Percentiles rank a stretch among this genome's conserved stretches.
Conservation (phyloP, 1,140 invertebrate genomes). For the Atta colombica region DNA sequence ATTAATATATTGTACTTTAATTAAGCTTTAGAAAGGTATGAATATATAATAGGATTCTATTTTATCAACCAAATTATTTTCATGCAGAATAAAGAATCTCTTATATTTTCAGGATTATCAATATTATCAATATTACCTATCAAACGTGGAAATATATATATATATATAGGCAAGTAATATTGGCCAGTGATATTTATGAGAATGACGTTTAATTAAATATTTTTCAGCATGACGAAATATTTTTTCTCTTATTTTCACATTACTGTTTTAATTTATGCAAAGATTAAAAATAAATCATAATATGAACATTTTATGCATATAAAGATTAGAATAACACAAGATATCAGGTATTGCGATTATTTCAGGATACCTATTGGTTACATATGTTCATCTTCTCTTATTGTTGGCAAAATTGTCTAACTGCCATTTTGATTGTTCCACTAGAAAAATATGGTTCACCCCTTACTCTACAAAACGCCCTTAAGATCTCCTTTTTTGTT, state of each 20-base stretch:
- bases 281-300: neutral
- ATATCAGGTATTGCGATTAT: neutral
- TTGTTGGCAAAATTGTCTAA: constrained; percentile 15
- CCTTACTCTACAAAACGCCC: constrained; percentile 19
- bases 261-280: neutral
- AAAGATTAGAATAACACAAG: neutral
- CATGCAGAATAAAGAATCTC: neutral
- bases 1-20: neutral
- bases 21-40: neutral
- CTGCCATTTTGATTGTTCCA: constrained; percentile 18
- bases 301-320: neutral
- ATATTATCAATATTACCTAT: neutral
- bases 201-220: neutral
- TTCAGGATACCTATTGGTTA: constrained; percentile 16
- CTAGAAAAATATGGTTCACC: neutral
- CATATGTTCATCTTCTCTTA: constrained; percentile 28
- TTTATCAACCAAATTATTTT: neutral
- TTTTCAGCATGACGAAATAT: neutral
- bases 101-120: neutral
- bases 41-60: neutral
- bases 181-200: neutral
- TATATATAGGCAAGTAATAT: too few relatives aligned
- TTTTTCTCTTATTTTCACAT: neutral
- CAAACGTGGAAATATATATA: neutral
- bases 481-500: constrained; percentile 9